Percentiles rank a stretch among this genome's conserved stretches.
phyloP scores from a whole-genome alignment of 2,797 vertebrate species.

The Crossoptilon crossoptilon region DNA sequence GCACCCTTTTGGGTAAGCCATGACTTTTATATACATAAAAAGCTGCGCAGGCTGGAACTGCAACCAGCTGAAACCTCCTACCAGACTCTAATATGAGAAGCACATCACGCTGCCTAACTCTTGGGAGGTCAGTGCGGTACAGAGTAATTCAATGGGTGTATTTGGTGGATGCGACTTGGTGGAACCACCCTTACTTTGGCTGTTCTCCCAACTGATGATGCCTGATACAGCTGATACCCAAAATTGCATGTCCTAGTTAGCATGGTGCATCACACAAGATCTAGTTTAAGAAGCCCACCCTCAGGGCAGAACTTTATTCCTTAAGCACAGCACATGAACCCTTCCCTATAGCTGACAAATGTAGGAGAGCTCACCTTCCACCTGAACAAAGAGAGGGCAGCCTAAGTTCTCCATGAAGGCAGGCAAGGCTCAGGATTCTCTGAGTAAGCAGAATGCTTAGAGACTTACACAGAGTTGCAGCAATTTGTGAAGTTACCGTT shows the following conservation, averaged over 20 bases:
- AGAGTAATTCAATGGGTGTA: neutral
- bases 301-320: neutral
- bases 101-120: neutral
- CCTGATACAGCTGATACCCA: accelerated
- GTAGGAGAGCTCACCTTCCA: neutral
- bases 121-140: neutral
- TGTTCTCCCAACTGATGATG: accelerated
- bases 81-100: neutral
- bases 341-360: accelerated
- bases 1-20: neutral
- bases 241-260: neutral
- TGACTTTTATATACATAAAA: neutral
- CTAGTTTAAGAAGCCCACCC: neutral
- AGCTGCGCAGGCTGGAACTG: neutral
- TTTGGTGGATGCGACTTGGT: neutral
- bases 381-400: neutral
- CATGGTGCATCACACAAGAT: neutral
- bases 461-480: too few relatives aligned
- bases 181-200: neutral
- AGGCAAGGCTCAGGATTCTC: neutral
- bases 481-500: too few relatives aligned
- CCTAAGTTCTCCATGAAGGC: neutral
- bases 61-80: neutral
- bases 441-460: neutral
- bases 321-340: neutral